phyloP scores from a whole-genome alignment of 2,888 invertebrate genomes.

The Phalera bucephala region DNA sequence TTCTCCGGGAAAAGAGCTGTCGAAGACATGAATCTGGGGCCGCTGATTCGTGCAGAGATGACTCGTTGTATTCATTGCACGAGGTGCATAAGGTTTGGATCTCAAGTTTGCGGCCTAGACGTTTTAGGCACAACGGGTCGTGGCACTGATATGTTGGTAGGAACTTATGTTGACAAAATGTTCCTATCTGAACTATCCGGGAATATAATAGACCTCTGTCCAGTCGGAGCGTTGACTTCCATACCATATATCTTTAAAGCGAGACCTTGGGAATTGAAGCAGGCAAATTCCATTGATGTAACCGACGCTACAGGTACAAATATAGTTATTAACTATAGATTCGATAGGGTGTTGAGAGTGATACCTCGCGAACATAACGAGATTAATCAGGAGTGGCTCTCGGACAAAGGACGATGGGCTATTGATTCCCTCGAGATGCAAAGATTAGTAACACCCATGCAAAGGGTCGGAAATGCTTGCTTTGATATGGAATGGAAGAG shows the following conservation, averaged over 20 bases:
- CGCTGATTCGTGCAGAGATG: slow-evolving; percentile 98
- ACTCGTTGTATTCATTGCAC: slow-evolving; percentile 99
- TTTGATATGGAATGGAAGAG: slow-evolving; percentile 95
- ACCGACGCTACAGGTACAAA: slow-evolving; percentile 75
- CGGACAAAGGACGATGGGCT: slow-evolving; percentile 98
- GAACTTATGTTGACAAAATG: slow-evolving; percentile 98
- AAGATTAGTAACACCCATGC: slow-evolving; percentile 95
- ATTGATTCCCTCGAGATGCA: slow-evolving; percentile 98
- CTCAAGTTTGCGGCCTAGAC: slow-evolving; percentile 98
- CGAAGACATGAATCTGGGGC: slow-evolving; percentile 98
- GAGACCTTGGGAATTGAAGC: slow-evolving; percentile 97
- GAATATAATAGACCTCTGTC: slow-evolving; percentile 99
- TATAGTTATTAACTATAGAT: slow-evolving; percentile 59
- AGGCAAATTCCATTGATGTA: slow-evolving; percentile 80
- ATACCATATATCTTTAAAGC: slow-evolving; percentile 98
- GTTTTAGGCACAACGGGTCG: slow-evolving; percentile 96
- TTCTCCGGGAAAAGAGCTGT: slow-evolving; percentile 96
- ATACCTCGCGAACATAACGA: slow-evolving; percentile 70
- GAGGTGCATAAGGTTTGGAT: slow-evolving; percentile 97
- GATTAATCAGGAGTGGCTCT: slow-evolving; percentile 98
- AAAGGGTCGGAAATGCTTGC: slow-evolving; percentile 88
- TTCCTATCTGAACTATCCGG: slow-evolving; percentile 98
- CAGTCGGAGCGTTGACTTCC: slow-evolving; percentile 98
- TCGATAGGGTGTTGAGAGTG: slow-evolving; percentile 60
- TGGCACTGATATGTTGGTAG: slow-evolving; percentile 98